phyloP scores from a whole-genome alignment of 1,140 invertebrate species.

The Lasaia peninsularis region DNA sequence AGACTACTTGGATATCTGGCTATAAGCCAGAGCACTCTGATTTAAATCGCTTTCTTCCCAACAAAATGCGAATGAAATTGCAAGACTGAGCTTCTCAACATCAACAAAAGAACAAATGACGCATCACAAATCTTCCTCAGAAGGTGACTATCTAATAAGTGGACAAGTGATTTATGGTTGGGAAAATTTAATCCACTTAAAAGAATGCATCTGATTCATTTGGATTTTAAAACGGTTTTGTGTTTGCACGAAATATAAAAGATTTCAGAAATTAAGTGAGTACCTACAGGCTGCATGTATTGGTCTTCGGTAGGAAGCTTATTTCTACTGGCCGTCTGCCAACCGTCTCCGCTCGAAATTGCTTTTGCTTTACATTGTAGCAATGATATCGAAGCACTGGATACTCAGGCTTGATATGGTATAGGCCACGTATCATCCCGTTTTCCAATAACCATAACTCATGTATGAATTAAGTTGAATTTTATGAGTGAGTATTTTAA shows the following conservation, averaged over 20 bases:
- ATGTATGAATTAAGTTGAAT: background rate
- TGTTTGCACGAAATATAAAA: constrained; percentile 30
- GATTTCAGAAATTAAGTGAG: constrained; percentile 49
- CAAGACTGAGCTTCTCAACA: constrained; percentile 16
- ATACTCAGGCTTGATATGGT: constrained; percentile 37
- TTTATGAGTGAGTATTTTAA: background rate
- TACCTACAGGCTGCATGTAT: constrained; percentile 49
- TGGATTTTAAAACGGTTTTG: constrained; percentile 7
- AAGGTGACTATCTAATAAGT: constrained; percentile 14
- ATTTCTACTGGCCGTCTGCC: constrained; percentile 67
- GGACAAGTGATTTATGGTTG: constrained; percentile 2
- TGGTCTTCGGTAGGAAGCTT: constrained; percentile 59
- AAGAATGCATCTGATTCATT: constrained; percentile 13
- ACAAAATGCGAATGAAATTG: constrained; percentile 12
- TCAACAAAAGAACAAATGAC: constrained; percentile 14
- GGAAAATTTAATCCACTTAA: constrained; percentile 13
- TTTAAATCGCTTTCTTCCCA: constrained; percentile 35
- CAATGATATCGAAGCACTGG: constrained; percentile 59
- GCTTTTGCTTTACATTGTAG: constrained; percentile 63
- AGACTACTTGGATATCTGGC: constrained; percentile 51
- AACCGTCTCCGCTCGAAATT: constrained; percentile 63
- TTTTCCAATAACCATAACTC: constrained; percentile 13
- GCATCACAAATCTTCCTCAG: constrained; percentile 8
- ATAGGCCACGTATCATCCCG: constrained; percentile 25
- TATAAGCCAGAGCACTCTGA: constrained; percentile 51